These are phyloP conservation scores for Ploceus nigricollis DNA, from an alignment of 2,113 vertebrate genomes.

Conservation along the genomic window DNA sequence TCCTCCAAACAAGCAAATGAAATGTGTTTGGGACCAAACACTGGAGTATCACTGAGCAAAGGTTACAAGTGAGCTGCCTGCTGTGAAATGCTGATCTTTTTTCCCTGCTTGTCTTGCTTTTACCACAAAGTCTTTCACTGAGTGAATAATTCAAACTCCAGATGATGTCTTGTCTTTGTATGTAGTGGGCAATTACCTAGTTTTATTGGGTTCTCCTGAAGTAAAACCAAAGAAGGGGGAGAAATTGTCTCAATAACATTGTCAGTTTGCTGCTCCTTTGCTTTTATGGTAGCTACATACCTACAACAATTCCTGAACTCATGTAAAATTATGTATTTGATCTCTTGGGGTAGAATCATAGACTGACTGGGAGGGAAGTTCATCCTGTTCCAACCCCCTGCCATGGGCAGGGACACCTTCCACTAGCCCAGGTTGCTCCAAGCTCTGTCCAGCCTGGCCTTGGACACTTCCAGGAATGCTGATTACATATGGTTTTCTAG, in stretches of 20 bases:
- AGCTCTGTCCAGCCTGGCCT: background rate
- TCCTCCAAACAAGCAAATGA: background rate
- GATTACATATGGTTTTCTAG: background rate
- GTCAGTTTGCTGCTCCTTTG: background rate
- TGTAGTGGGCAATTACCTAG: background rate
- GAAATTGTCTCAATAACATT: background rate
- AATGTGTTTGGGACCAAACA: background rate
- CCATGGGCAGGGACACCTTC: background rate
- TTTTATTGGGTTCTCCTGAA: background rate
- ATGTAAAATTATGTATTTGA: accelerated
- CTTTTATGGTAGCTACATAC: background rate
- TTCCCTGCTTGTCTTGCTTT: background rate
- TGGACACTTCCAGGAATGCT: background rate
- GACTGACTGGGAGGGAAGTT: background rate
- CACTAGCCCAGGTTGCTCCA: accelerated
- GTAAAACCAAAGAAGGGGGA: background rate
- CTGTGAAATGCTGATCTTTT: background rate
- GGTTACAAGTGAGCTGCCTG: background rate
- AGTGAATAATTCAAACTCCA: background rate
- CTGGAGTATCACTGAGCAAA: background rate
- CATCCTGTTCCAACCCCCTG: background rate
- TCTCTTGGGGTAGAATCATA: background rate
- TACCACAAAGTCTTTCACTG: background rate
- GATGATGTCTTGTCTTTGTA: background rate
- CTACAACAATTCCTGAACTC: background rate